These are phyloP conservation scores for Channa argus DNA, from an alignment of 2,113 vertebrate species.

Conservation along the genomic window DNA sequence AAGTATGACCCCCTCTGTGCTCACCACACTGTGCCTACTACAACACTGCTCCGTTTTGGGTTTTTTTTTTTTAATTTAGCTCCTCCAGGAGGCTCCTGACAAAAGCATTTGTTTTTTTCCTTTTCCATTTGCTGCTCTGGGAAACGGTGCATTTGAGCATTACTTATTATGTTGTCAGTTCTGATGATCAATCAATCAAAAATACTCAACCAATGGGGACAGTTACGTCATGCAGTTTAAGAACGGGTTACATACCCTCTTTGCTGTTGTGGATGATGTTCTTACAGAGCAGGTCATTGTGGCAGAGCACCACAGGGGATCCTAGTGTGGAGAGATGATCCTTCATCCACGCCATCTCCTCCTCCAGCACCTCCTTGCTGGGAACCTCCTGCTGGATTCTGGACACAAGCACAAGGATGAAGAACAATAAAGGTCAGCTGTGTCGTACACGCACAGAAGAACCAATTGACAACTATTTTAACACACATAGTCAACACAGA, in stretches of 20 bases:
- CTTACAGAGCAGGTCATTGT: constrained; percentile 98
- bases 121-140: too few relatives aligned
- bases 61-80: too few relatives aligned
- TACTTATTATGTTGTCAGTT: too few relatives aligned
- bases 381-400: constrained; percentile 92
- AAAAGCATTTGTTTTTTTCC: too few relatives aligned
- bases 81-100: too few relatives aligned
- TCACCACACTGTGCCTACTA: too few relatives aligned
- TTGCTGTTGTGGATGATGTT: constrained; percentile 94
- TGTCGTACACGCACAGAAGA: too few relatives aligned
- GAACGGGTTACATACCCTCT: constrained; percentile 80
- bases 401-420: background rate
- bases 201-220: background rate
- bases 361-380: constrained; percentile 87
- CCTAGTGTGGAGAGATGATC: constrained; percentile 90
- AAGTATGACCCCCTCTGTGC: too few relatives aligned
- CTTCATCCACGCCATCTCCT: constrained; percentile 94
- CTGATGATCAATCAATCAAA: too few relatives aligned
- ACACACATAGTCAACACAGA: background rate
- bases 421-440: background rate
- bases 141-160: too few relatives aligned
- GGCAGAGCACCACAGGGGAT: constrained; percentile 94
- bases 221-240: too few relatives aligned
- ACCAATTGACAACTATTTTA: background rate
- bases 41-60: too few relatives aligned